A percentile compares a stretch with the other conserved stretches of the same genome.
Evolutionary conservation across 2,888 invertebrate species (phyloP).

Genomic region (Rapana venosa): DNA sequence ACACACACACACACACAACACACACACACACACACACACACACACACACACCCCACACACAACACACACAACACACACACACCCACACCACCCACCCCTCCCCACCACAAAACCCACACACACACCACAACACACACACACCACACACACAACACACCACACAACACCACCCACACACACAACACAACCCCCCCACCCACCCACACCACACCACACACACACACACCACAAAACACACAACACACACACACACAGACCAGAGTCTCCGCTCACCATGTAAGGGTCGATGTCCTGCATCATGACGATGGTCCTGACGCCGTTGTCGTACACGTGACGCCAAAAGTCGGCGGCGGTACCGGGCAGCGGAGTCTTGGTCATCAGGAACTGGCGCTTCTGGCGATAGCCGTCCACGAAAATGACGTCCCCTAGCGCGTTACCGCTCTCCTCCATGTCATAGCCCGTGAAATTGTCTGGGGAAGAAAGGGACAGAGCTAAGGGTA

Average conservation of each 20-base stretch:
- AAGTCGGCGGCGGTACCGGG: constrained; percentile 72
- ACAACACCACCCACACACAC: background rate
- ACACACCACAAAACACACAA: background rate
- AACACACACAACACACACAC: too few relatives aligned
- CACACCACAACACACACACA: background rate
- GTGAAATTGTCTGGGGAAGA: background rate
- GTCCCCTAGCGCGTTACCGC: constrained; percentile 52
- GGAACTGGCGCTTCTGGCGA: constrained; percentile 60
- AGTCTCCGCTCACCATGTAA: background rate
- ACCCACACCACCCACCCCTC: background rate
- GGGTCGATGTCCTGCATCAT: constrained; percentile 69
- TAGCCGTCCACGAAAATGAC: constrained; percentile 73
- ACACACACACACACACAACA: too few relatives aligned
- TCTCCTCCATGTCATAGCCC: background rate
- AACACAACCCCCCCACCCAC: background rate
- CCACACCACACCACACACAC: background rate
- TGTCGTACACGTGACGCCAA: constrained; percentile 75
- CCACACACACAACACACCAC: background rate
- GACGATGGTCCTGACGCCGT: constrained; percentile 70
- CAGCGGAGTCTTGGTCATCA: constrained; percentile 75
- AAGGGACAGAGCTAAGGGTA: background rate
- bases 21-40: too few relatives aligned
- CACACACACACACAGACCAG: background rate
- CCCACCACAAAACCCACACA: background rate
- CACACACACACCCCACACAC: too few relatives aligned